phyloP scores from a whole-genome alignment of 1,140 invertebrate species.

The Neodiprion lecontei region DNA sequence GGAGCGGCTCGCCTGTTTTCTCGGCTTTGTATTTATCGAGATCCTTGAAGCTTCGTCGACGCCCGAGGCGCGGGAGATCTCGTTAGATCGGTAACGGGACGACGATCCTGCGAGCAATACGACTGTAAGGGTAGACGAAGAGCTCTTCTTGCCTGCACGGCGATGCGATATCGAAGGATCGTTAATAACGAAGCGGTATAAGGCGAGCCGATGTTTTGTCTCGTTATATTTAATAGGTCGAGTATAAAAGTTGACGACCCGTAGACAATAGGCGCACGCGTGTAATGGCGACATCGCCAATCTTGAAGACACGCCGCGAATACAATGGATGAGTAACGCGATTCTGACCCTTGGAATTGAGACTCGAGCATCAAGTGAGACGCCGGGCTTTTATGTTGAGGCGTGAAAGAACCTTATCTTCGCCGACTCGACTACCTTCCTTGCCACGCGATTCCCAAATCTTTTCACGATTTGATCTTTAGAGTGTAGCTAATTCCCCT shows the following conservation, averaged over 20 bases:
- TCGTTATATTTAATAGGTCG: background rate
- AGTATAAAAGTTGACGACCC: background rate
- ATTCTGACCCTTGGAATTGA: too few relatives aligned
- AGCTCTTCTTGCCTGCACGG: background rate
- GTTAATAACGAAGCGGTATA: background rate
- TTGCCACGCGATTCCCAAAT: too few relatives aligned
- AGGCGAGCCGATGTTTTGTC: slow-evolving; percentile 2
- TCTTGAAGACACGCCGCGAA: background rate
- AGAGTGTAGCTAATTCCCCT: too few relatives aligned
- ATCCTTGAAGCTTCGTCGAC: background rate
- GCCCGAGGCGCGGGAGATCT: background rate
- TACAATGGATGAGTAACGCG: background rate
- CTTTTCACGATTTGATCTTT: too few relatives aligned
- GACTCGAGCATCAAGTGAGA: too few relatives aligned
- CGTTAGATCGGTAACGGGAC: background rate
- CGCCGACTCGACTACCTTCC: too few relatives aligned
- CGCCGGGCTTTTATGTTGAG: too few relatives aligned
- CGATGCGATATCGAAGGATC: background rate
- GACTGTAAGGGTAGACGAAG: too few relatives aligned
- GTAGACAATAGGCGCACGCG: background rate
- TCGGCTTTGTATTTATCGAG: background rate
- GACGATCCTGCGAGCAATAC: background rate
- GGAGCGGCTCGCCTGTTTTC: too few relatives aligned
- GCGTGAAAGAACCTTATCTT: too few relatives aligned
- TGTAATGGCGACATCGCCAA: background rate